A percentile compares a stretch with the other conserved stretches of the same genome.
These are phyloP conservation scores for Meloidogyne chitwoodi DNA, from an alignment of 1,140 invertebrate genomes.

Conservation along the genomic window DNA sequence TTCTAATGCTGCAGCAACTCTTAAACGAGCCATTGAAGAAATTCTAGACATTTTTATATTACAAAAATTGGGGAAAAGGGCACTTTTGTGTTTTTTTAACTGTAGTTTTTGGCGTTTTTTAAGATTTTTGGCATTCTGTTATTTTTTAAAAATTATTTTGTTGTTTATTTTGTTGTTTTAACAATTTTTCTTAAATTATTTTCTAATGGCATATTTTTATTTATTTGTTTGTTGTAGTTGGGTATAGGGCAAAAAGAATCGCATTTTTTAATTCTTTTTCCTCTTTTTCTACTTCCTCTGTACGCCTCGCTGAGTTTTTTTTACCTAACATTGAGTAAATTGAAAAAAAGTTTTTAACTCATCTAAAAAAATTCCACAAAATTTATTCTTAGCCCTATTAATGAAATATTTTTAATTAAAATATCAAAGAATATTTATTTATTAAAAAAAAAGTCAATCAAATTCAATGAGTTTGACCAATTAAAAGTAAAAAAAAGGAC, in stretches of 20 bases:
- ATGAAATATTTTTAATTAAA: too few relatives aligned
- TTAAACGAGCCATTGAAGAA: conserved; percentile 59
- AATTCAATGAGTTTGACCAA: too few relatives aligned
- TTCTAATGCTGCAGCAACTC: conserved; percentile 34
- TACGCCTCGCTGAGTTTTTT: background rate
- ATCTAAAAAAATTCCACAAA: too few relatives aligned
- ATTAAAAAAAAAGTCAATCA: too few relatives aligned
- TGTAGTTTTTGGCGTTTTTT: background rate
- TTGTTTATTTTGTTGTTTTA: background rate
- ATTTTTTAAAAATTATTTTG: background rate
- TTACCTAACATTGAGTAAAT: background rate
- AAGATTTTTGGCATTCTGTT: background rate
- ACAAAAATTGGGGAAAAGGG: background rate
- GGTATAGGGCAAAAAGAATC: background rate
- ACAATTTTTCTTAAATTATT: background rate
- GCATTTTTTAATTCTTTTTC: background rate
- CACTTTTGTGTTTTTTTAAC: background rate
- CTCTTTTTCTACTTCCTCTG: background rate
- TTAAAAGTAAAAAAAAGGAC: too few relatives aligned
- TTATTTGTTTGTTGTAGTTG: background rate
- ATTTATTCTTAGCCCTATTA: too few relatives aligned
- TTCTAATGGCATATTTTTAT: background rate
- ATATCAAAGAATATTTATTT: too few relatives aligned
- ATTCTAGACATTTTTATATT: conserved; percentile 50
- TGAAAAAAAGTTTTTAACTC: too few relatives aligned